phyloP scores from a whole-genome alignment of 2,888 invertebrate genomes.

The Diachrysia chrysitis region DNA sequence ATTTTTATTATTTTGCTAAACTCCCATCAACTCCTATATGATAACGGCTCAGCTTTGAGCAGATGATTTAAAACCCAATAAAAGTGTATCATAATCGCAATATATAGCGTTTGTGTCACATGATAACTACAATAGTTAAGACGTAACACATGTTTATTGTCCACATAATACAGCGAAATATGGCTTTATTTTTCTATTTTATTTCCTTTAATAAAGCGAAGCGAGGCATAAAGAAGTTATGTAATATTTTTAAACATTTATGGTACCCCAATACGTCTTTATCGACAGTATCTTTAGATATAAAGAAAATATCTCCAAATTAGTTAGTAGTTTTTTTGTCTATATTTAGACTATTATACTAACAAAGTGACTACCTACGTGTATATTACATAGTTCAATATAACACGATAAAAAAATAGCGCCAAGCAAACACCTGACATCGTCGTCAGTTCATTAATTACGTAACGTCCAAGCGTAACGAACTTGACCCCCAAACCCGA shows the following conservation, averaged over 20 bases:
- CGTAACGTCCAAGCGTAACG: constrained; percentile 20
- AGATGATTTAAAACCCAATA: constrained; percentile 30
- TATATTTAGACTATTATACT: too few species aligned
- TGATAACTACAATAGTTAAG: constrained; percentile 20
- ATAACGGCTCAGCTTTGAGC: constrained; percentile 23
- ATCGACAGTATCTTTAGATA: too few species aligned
- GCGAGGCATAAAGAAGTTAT: too few species aligned
- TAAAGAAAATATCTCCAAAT: too few species aligned
- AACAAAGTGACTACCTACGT: too few species aligned
- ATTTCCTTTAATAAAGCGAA: constrained; percentile 11
- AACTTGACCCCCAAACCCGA: constrained; percentile 46
- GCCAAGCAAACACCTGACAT: not conserved
- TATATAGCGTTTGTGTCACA: constrained; percentile 25
- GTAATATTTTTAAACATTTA: constrained; percentile 17
- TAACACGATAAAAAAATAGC: not conserved
- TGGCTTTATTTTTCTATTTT: constrained; percentile 17
- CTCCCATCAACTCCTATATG: constrained; percentile 14
- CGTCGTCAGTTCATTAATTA: not conserved
- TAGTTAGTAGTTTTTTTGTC: too few species aligned
- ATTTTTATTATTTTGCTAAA: not conserved
- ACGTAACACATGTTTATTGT: constrained; percentile 37
- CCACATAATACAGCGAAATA: constrained; percentile 18
- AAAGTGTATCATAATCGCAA: constrained; percentile 28
- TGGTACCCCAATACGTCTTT: not conserved
- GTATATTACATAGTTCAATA: too few species aligned